Base-by-base conservation (phyloP, 2,888 invertebrate species). In the Trissoscelio sp. region DNA sequence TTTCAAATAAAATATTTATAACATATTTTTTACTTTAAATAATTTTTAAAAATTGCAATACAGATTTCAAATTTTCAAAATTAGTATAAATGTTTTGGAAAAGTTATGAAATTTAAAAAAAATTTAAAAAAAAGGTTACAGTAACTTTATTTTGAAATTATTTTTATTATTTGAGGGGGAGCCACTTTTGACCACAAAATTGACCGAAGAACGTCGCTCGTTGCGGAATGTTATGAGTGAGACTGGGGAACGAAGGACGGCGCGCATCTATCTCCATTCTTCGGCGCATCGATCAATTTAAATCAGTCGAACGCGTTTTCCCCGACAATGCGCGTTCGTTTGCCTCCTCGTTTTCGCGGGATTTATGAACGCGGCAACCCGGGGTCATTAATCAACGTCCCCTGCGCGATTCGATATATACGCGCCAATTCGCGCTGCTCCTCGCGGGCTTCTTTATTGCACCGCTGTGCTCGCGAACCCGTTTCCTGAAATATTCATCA, bases 251-350 rank as follows among this genome's bases (percentile, higher is more conserved):
- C 62, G 73, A 57, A 67, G 51, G 51, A 73, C 55, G 55, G 14
- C 42, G 55, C 67, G 46, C 44, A 74, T 75, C 74, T 11, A 69
- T 77, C 70, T 66, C 57, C 66, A 46, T 69, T 79, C 39, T 46
- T 62, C 74, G 67, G 62, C 75, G 72, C 72, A 73, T 77, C 81
- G 67, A 81, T 77, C 77, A 81, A 81, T 81, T 81, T 73, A 81
- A 73, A 81, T 81, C 81, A 78, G 67, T 81, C 81, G 73, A 69
- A 62, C 81, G 77, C 81, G 44, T 77, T 81, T 81, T 55, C 53
- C 77, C 37, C 48, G 77, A 77, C 73, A 81, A 81, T 77, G 60
- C 53, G 60, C 77, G 75, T 81, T 81, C 77, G 81, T 66, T 80
- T 75, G 74, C 64, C 80, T 64, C 42, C 67, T 81, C 81, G 81